phyloP scores from a whole-genome alignment of 1,140 invertebrate genomes.

The Philaenus spumarius region DNA sequence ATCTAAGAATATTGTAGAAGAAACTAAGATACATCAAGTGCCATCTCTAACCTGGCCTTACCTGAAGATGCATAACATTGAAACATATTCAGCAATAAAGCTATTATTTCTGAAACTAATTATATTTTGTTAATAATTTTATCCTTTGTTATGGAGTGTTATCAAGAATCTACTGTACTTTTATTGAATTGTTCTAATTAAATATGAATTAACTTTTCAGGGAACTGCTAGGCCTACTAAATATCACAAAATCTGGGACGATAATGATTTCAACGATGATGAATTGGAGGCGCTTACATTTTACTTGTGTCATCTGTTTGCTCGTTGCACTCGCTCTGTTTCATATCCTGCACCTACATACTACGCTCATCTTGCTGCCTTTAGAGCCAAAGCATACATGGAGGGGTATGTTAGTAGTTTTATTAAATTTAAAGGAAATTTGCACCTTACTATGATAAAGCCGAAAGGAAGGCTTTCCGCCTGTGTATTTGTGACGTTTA shows the following conservation, averaged over 20 bases:
- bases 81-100: too few species aligned
- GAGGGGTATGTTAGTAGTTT: slow-evolving; percentile 41
- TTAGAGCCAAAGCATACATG: slow-evolving; percentile 58
- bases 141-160: too few species aligned
- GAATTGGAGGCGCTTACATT: slow-evolving; percentile 78
- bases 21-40: too few species aligned
- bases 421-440: slow-evolving; percentile 7
- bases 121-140: too few species aligned
- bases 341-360: slow-evolving; percentile 92
- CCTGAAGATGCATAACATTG: too few species aligned
- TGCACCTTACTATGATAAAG: background rate
- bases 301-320: slow-evolving; percentile 82
- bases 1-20: too few species aligned
- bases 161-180: too few species aligned
- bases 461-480: background rate
- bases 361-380: slow-evolving; percentile 86
- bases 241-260: slow-evolving; percentile 80
- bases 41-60: too few species aligned
- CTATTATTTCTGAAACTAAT: too few species aligned
- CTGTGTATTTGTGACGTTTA: background rate
- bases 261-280: slow-evolving; percentile 62
- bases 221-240: slow-evolving; percentile 84
- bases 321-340: slow-evolving; percentile 77
- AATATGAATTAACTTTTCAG: too few species aligned
- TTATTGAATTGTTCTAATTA: too few species aligned